Evolutionary conservation across 2,888 invertebrate species (phyloP), one percentile per base, ranked within the genome.

Genomic region (Stenchaetothrips biformis): DNA sequence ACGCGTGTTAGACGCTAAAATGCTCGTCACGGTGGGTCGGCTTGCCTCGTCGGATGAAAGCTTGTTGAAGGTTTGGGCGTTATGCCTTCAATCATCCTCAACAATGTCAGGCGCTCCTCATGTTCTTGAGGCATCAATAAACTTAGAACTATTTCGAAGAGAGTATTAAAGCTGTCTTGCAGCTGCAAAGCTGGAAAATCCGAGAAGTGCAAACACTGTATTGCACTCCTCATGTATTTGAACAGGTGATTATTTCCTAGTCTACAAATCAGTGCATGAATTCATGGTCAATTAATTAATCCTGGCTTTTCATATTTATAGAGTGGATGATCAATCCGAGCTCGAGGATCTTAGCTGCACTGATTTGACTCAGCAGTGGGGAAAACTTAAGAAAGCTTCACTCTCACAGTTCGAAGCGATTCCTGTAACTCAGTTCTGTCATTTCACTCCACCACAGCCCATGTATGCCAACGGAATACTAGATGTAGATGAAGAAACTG

Each of bases 321-420:
- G 62, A 62, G 18, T 62, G 6, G 18, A 62, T 18, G 18, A 62
- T 18, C 13, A 6, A 16, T 8, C 9, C 6, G 62, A 79, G 21
- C 59, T 79, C 7, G 79, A 79, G 62, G 79, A 79, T 25, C 62
- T 53, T 6, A 79, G 79, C 79, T 79, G 79, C 62, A 79, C 79
- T 25, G 79, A 79, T 21, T 9, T 79, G 8, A 59, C 49, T 4
- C 79, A 79, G 62, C 79, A 79, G 25, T 79, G 79, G 79, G 79
- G 79, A 48, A 79, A 79, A 62, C 59, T 79, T 6, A 79, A 79
- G 62, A 25, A 27, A 37, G 48, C 21, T 16, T 8, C 79, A 7
- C 59, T 67, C 16, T 37, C 27, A 9, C 37, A 67, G 62, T 79
- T 67, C 21, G 79, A 21, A 11, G 79, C 79, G 21, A 21, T 11